Percentiles rank a stretch among this genome's conserved stretches.
Conservation (phyloP, 2,113 vertebrate genomes). For the Candoia aspera region DNA sequence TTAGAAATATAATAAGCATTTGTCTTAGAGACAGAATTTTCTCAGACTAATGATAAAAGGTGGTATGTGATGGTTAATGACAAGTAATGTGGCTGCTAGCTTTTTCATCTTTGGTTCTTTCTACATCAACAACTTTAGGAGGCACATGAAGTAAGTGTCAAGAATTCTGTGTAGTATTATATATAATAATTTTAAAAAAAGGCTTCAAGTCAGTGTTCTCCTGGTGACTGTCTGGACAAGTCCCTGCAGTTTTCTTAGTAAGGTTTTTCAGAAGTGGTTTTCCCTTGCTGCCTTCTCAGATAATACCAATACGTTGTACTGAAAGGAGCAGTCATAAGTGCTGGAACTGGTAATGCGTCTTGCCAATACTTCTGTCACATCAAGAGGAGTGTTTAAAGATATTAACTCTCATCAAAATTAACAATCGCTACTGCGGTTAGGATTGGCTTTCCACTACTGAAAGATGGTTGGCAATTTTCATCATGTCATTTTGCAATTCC, state of each 20-base stretch:
- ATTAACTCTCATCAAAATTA: background rate
- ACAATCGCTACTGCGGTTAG: background rate
- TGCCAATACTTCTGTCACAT: background rate
- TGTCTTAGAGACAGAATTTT: background rate
- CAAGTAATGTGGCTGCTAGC: background rate
- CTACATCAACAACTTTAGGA: too few species aligned
- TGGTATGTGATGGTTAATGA: background rate
- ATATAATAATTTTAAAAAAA: background rate
- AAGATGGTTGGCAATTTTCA: background rate
- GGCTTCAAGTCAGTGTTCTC: too few species aligned
- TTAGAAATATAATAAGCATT: background rate
- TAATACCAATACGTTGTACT: background rate
- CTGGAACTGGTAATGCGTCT: background rate
- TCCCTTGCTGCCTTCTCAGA: background rate
- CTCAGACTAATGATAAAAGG: background rate
- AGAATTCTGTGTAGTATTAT: background rate
- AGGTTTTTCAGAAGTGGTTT: too few species aligned
- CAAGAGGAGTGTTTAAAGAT: background rate
- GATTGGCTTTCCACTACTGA: background rate
- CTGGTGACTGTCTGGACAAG: too few species aligned
- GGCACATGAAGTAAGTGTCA: background rate
- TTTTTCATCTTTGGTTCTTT: background rate
- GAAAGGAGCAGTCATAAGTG: background rate
- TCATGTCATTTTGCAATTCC: background rate
- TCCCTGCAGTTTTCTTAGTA: too few species aligned